Evolutionary conservation across 2,113 vertebrate species (phyloP).

Genomic region (Cinclus mexicanus): DNA sequence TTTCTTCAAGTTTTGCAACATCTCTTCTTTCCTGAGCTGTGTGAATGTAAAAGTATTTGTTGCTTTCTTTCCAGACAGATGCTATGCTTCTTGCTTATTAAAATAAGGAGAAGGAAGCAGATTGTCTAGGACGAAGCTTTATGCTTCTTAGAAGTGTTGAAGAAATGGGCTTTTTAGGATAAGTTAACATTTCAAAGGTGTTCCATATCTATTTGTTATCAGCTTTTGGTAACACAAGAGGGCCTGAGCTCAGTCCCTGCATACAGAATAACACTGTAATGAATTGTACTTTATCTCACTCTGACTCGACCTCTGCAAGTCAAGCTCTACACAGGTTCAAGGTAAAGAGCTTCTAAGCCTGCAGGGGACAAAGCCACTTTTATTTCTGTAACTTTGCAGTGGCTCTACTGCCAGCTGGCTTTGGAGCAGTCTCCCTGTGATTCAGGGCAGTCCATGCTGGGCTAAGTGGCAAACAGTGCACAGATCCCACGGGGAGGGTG

Average conservation of each 20-base stretch:
- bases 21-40: not conserved
- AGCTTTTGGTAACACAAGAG: not conserved
- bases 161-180: not conserved
- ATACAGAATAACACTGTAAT: not conserved
- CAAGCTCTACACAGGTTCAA: not conserved
- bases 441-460: not conserved
- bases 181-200: conserved; percentile 48
- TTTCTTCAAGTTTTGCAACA: not conserved
- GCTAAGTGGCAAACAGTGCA: not conserved
- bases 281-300: not conserved
- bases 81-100: conserved; percentile 33
- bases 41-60: not conserved
- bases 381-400: not conserved
- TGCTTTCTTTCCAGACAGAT: not conserved
- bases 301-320: not conserved
- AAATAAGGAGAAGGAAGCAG: not conserved
- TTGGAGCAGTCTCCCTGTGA: not conserved
- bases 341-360: not conserved
- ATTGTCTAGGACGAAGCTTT: not conserved
- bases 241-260: not conserved
- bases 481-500: not conserved
- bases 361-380: not conserved
- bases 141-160: not conserved
- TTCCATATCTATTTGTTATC: conserved; percentile 28
- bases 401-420: not conserved